Evolutionary conservation across 2,797 vertebrate species (phyloP).

Genomic region (Gobio occitaniae): DNA sequence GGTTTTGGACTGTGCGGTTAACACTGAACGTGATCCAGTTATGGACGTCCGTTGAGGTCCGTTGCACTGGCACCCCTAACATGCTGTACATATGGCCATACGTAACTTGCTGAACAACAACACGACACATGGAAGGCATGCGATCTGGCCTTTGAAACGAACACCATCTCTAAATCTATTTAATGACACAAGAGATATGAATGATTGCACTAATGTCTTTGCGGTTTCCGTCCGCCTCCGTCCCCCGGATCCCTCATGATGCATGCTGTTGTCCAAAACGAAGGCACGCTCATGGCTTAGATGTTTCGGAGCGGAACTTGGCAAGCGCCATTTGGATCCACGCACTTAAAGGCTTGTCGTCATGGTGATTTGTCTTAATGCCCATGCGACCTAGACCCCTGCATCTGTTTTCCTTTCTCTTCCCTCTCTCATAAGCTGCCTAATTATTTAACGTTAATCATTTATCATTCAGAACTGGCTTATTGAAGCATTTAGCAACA

Average conservation of each 20-base stretch:
- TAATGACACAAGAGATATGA: conserved; percentile 46
- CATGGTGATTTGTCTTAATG: conserved; percentile 82
- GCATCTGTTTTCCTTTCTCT: conserved; percentile 78
- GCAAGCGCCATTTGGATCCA: conserved; percentile 51
- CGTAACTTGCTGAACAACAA: conserved; percentile 37
- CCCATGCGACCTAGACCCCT: conserved; percentile 76
- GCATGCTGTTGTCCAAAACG: conserved; percentile 36
- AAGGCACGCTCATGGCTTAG: conserved; percentile 49
- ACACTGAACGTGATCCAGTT: conserved; percentile 40
- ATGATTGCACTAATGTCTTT: conserved; percentile 34
- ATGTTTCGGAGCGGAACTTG: conserved; percentile 58
- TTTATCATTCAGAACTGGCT: conserved; percentile 67
- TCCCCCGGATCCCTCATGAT: conserved; percentile 37
- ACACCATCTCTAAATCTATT: conserved; percentile 43
- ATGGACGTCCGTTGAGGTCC: conserved; percentile 31
- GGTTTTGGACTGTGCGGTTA: conserved; percentile 37
- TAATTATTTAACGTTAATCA: conserved; percentile 67
- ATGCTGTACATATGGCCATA: conserved; percentile 45
- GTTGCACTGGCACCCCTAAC: conserved; percentile 24
- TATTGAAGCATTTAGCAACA: conserved; percentile 56
- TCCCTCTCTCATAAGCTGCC: conserved; percentile 59
- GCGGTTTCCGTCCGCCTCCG: conserved; percentile 26
- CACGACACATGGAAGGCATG: conserved; percentile 31
- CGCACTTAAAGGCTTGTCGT: conserved; percentile 72
- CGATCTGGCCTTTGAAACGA: conserved; percentile 31